Evolutionary conservation across 2,888 invertebrate genomes (phyloP).

Genomic region (Drosophila parthenogenetica): DNA sequence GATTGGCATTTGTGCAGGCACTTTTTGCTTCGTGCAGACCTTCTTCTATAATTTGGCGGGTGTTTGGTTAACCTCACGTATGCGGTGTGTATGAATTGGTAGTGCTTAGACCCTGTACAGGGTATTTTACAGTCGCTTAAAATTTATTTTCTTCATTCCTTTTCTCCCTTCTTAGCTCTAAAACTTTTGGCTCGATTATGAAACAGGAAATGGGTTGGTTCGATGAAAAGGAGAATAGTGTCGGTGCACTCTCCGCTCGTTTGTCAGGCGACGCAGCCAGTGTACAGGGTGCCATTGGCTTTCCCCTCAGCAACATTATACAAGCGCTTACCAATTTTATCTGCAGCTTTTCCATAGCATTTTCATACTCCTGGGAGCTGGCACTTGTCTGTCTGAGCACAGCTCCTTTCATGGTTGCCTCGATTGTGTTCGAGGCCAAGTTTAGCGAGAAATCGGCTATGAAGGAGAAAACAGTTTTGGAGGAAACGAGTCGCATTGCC

Average conservation of each 20-base stretch:
- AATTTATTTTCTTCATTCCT: not conserved
- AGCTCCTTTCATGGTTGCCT: conserved; percentile 88
- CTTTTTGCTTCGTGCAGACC: conserved; percentile 89
- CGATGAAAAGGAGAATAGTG: conserved; percentile 88
- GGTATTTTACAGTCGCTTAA: not conserved
- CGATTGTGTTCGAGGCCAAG: conserved; percentile 88
- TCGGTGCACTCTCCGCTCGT: conserved; percentile 89
- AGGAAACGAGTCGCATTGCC: conserved; percentile 89
- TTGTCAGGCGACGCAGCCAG: conserved; percentile 90
- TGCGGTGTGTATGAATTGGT: conserved; percentile 64
- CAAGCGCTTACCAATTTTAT: conserved; percentile 89
- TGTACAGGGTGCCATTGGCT: conserved; percentile 90
- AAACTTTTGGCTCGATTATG: conserved; percentile 88
- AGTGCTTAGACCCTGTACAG: no score
- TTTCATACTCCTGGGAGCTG: conserved; percentile 90
- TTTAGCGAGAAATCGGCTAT: conserved; percentile 87
- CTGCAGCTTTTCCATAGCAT: conserved; percentile 87
- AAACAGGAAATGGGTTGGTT: conserved; percentile 91
- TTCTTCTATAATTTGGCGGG: conserved; percentile 91
- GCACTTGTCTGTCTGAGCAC: conserved; percentile 88
- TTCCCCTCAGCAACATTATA: conserved; percentile 88
- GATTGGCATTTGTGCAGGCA: conserved; percentile 88
- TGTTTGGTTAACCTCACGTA: conserved; percentile 89
- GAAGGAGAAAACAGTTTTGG: conserved; percentile 87
- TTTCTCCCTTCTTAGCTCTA: conserved; percentile 56